Evolutionary conservation across 2,113 vertebrate genomes (phyloP), one percentile per base, ranked within the genome.

Genomic region (Tragelaphus imberbis): DNA sequence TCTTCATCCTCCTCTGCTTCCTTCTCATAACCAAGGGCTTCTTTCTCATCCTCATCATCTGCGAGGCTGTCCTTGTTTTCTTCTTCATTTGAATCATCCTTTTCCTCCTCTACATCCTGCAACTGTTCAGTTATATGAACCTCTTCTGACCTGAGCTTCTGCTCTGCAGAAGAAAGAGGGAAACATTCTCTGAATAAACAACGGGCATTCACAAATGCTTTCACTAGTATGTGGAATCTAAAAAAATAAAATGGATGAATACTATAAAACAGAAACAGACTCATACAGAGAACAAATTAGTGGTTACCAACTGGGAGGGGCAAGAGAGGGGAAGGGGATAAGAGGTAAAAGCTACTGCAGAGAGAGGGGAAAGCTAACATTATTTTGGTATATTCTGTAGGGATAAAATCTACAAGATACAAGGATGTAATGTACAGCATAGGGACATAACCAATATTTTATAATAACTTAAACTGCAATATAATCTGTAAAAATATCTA

Each of bases 11-110:
- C 98, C 1, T 99, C 98, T 1, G 93, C 98, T 47, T 98, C 97
- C 0, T 97, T 97, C 71, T 97, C 96, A 61, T 98, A 97, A 0
- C 85, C 97, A 21, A 97, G 85, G 40, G 97, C 94, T 94, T 97
- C 98, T 98, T 98, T 99, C 97, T 97, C 98, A 6, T 98, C 97
- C 14, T 99, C 98, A 5, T 97, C 98, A 1, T 99, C 98, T 7
- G 97, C 98, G 55, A 97, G 61, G 14, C 98, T 98, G 13, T 98
- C 98, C 65, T 99, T 98, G 55, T 98, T 98, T 28, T 68, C 98
- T 5, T 97, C 98, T 58, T 97, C 92, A 81, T 98, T 95, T 0
- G 97, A 98, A 47, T 98, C 98, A 53, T 98, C 98, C 56, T 96
- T 97, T 94, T 96, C 98, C 96, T 97, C 98, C 96, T 98, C 97